Percentiles rank a stretch among this genome's conserved stretches.
phyloP scores from a whole-genome alignment of 2,113 vertebrate genomes.

The Oenanthe oenanthe region DNA sequence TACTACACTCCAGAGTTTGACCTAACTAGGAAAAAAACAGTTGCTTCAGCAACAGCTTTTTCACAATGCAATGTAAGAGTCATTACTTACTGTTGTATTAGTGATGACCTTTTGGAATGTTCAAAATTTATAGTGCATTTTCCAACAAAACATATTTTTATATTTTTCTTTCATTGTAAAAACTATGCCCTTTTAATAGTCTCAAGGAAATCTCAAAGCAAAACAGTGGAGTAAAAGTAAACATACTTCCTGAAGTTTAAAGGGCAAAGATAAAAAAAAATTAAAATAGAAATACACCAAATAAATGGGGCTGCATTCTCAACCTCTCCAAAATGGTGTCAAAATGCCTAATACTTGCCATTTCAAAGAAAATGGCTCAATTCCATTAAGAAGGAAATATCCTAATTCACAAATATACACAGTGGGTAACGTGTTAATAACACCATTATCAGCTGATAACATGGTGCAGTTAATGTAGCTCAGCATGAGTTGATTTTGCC shows the following conservation, averaged over 20 bases:
- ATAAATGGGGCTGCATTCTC: neutral
- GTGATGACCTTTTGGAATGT: neutral
- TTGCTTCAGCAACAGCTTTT: neutral
- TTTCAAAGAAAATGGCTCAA: slow-evolving; percentile 65
- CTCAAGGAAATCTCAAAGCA: neutral
- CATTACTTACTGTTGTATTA: neutral
- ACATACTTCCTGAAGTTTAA: neutral
- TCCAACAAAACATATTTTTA: neutral
- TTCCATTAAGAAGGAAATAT: slow-evolving; percentile 73
- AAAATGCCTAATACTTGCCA: slow-evolving; percentile 34
- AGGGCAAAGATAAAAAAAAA: neutral
- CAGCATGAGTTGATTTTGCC: slow-evolving; percentile 79
- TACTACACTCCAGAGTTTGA: neutral
- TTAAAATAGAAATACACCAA: neutral
- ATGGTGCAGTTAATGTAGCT: slow-evolving; percentile 77
- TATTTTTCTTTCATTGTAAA: neutral
- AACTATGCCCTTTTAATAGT: neutral
- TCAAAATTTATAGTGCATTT: neutral
- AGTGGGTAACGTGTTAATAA: slow-evolving; percentile 78
- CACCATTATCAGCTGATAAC: slow-evolving; percentile 74
- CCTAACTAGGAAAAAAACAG: neutral
- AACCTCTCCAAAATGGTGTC: slow-evolving; percentile 13
- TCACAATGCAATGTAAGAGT: neutral
- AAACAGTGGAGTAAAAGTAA: neutral
- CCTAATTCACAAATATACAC: slow-evolving; percentile 76